Evolutionary conservation across 2,797 vertebrate genomes (phyloP).

Genomic region (Carcharodon carcharias): DNA sequence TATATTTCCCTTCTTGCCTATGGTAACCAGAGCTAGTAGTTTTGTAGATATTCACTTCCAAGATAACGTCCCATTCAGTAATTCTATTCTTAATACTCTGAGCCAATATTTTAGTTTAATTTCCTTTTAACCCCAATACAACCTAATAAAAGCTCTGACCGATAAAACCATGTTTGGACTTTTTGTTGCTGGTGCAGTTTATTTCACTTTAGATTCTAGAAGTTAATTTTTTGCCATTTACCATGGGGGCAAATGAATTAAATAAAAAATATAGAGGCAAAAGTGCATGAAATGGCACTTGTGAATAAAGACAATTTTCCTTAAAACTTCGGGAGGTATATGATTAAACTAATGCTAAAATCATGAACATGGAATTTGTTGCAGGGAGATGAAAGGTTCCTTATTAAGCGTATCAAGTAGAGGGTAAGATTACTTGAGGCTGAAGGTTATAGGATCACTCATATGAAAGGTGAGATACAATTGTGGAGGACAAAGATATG

Average conservation of each 20-base stretch:
- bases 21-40: conserved; percentile 31
- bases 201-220: not conserved
- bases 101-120: conserved; percentile 51
- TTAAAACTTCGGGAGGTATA: not conserved
- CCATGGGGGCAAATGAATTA: not conserved
- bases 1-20: conserved; percentile 36
- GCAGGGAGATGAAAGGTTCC: not conserved
- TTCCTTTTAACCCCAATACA: conserved; percentile 70
- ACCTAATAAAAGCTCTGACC: conserved; percentile 78
- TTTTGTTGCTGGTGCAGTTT: not conserved
- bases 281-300: not conserved
- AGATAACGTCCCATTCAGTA: conserved; percentile 34
- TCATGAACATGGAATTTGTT: not conserved
- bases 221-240: not conserved
- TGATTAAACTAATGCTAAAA: not conserved
- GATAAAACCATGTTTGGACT: conserved; percentile 46
- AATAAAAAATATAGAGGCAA: not conserved
- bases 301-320: not conserved
- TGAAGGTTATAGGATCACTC: not conserved
- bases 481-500: not conserved
- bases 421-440: not conserved
- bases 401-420: too few relatives aligned
- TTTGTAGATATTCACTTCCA: conserved; percentile 35
- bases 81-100: conserved; percentile 43
- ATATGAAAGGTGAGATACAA: not conserved